Conservation (phyloP, 1,140 invertebrate species). For the Globodera ellingtonae region DNA sequence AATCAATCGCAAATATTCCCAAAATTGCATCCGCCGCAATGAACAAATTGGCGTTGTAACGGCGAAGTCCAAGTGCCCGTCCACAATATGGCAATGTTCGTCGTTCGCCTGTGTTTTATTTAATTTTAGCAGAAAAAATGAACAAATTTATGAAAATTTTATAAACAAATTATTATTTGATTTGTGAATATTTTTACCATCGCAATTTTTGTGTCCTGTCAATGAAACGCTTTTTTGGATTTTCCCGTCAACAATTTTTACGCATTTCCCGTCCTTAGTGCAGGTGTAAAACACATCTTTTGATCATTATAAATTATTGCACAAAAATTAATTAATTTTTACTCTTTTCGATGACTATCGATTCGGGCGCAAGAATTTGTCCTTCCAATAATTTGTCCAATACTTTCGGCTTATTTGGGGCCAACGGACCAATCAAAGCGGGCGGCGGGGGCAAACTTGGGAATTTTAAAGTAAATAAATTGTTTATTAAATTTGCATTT, state of each 20-base stretch:
- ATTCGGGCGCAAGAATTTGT: slow-evolving; percentile 15
- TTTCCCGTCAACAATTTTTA: slow-evolving; percentile 39
- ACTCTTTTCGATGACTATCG: slow-evolving; percentile 27
- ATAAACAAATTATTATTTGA: not conserved
- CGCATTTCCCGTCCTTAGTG: slow-evolving; percentile 29
- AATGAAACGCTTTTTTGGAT: slow-evolving; percentile 30
- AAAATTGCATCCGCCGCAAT: slow-evolving; percentile 26
- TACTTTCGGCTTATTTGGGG: slow-evolving; percentile 16
- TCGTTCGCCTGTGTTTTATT: slow-evolving; percentile 13
- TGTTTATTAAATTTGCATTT: not conserved
- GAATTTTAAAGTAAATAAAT: not conserved
- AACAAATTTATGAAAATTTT: too few relatives aligned
- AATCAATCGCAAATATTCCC: slow-evolving; percentile 31
- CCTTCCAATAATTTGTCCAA: slow-evolving; percentile 29
- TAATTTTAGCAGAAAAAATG: not conserved
- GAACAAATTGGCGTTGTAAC: slow-evolving; percentile 33
- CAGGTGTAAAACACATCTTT: slow-evolving; percentile 34
- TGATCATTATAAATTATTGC: too few relatives aligned
- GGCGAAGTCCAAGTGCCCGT: slow-evolving; percentile 32
- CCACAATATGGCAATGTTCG: slow-evolving; percentile 29
- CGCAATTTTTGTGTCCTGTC: slow-evolving; percentile 32
- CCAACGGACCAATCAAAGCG: slow-evolving; percentile 19
- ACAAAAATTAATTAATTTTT: not conserved
- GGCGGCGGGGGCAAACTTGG: slow-evolving; percentile 24
- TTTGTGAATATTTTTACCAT: slow-evolving; percentile 17